Base-by-base conservation (phyloP, 2,113 vertebrate species). In the Stercorarius parasiticus region DNA sequence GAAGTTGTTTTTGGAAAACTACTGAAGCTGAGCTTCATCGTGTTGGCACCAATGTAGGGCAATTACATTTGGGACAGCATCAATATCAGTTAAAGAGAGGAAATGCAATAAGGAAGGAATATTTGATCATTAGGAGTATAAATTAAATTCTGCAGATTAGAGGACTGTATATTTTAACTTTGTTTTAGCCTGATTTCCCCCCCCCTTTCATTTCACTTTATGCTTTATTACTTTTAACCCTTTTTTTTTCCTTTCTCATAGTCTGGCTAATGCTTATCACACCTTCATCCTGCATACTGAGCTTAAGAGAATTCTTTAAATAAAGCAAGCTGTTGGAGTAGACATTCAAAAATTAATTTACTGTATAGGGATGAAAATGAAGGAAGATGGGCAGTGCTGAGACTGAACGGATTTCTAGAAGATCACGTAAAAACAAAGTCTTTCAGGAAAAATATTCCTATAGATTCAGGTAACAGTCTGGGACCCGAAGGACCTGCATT, bases 101-200 rank as follows among this genome's bases (percentile, higher is more conserved):
- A 88, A 71, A 86, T 90, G 36, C 72, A 96, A 73, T 94, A 86
- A 84, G 43, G 90, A 95, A 82, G 58, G 93, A 95, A 81, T 70
- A 61, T 78, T 65, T 84, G 74, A 94, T 93, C 73, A 59, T 92
- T 88, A 86, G 47, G 32, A 90, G 32, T 62, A 92, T 81, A 90
- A 96, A 95, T 95, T 40, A 56, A 61, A 50, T 62, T 66, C 49
- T 82, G 42, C 11, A 34, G 59, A 92, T 92, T 29, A 62, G 34
- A 89, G n/a, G 25, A 55, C 70, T 87, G 17, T 42, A 16, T 95
- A 90, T 95, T 95, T 91, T 67, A 50, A 32, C 64, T 89, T 59
- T 10, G 65, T 86, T 96, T 96, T 65, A 95, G 92, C 34, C 79
- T 83, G 47, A 56, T 53, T 56, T 27, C 4, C 23, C 4, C 4